Percentiles rank a stretch among this genome's conserved stretches.
Evolutionary conservation across 2,797 vertebrate genomes (phyloP).

Genomic region (Vespertilio murinus): DNA sequence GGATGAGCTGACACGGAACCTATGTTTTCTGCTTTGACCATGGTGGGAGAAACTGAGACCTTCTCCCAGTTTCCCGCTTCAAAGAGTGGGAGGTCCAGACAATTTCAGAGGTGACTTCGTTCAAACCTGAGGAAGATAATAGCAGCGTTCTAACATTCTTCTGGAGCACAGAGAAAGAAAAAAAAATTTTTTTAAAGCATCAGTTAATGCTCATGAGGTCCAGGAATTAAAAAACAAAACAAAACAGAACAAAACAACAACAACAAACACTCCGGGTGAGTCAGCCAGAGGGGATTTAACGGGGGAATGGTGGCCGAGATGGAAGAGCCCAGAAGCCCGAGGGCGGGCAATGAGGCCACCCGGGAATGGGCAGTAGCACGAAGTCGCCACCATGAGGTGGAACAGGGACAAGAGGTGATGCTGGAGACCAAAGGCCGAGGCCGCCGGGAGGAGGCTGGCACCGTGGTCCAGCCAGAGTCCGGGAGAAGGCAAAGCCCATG

Average conservation of each 20-base stretch:
- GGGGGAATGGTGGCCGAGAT: background rate
- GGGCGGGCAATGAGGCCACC: no score
- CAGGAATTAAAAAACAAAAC: background rate
- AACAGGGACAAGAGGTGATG: background rate
- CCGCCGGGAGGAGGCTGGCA: background rate
- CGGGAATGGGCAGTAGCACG: background rate
- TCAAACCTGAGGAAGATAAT: background rate
- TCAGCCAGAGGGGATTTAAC: background rate
- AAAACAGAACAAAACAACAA: no score
- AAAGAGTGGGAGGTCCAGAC: background rate
- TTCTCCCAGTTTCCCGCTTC: background rate
- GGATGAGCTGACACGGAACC: background rate
- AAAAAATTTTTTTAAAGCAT: background rate
- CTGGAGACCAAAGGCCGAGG: background rate
- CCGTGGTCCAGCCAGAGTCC: background rate
- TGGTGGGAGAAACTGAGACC: background rate
- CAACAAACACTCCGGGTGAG: background rate
- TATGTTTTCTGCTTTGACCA: conserved; percentile 4
- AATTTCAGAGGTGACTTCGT: background rate
- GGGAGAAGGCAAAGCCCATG: background rate
- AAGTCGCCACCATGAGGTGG: no score
- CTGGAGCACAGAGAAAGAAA: background rate
- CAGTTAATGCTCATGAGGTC: background rate
- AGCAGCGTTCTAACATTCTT: background rate
- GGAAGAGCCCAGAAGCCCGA: background rate